Conservation (phyloP, 2,113 vertebrate genomes). For the Nicator chloris region DNA sequence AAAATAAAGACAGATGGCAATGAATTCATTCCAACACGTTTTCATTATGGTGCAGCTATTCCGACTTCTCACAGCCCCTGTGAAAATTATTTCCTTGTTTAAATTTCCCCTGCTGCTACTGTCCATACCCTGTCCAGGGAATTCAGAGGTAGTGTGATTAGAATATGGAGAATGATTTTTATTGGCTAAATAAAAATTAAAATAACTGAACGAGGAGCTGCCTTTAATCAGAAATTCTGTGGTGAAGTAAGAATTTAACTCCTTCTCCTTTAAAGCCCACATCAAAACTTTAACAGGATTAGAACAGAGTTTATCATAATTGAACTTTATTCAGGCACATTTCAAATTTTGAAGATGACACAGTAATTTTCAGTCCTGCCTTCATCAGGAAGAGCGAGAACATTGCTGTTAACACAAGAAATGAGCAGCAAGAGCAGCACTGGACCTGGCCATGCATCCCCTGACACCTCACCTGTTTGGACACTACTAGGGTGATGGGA, state of each 20-base stretch:
- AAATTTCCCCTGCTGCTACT: neutral
- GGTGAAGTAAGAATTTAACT: neutral
- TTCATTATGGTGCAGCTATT: neutral
- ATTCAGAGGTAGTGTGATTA: neutral
- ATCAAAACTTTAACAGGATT: neutral
- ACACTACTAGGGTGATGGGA: neutral
- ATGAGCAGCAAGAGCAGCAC: neutral
- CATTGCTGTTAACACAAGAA: neutral
- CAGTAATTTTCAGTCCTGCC: neutral
- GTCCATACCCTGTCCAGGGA: neutral
- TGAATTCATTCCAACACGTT: slow-evolving; percentile 45
- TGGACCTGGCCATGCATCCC: neutral
- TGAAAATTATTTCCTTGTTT: neutral
- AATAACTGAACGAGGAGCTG: neutral
- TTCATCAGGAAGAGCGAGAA: neutral
- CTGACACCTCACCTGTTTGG: neutral
- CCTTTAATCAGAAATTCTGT: neutral
- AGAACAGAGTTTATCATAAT: neutral
- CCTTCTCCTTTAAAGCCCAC: neutral
- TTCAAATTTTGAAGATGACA: neutral
- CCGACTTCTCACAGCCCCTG: neutral
- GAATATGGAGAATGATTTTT: neutral
- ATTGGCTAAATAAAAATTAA: neutral
- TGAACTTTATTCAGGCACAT: neutral
- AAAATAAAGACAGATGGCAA: slow-evolving; percentile 68